phyloP scores from a whole-genome alignment of 2,797 vertebrate species.

The Australoheros facetus region DNA sequence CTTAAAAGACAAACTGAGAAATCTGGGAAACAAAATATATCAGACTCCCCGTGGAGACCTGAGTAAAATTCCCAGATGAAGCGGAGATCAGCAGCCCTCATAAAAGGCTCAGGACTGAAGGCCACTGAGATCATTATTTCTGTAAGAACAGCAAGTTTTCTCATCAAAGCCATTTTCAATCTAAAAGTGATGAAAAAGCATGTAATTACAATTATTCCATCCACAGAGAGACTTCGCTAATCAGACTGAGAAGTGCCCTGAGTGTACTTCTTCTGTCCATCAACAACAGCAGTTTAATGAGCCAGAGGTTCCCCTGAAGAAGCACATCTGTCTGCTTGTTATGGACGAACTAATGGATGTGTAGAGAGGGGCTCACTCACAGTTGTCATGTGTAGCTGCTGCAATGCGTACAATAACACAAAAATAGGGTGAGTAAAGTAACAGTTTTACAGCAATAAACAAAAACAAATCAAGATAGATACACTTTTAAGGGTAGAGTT shows the following conservation, averaged over 20 bases:
- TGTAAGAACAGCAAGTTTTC: constrained; percentile 18
- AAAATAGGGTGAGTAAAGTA: not conserved
- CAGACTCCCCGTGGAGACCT: not conserved
- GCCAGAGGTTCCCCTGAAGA: constrained; percentile 45
- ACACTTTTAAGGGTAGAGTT: not conserved
- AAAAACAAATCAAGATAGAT: not conserved
- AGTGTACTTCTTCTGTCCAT: constrained; percentile 48
- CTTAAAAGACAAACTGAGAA: constrained; percentile 10
- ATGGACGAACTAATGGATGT: not conserved
- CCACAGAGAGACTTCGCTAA: constrained; percentile 37
- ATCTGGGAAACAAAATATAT: not conserved
- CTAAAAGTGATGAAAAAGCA: constrained; percentile 30
- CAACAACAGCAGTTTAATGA: constrained; percentile 56
- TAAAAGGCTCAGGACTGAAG: constrained; percentile 12
- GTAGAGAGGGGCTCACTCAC: not conserved
- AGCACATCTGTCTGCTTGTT: constrained; percentile 39
- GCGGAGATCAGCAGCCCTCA: not conserved
- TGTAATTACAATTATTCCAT: constrained; percentile 43
- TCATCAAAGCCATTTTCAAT: constrained; percentile 41
- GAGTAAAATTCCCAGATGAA: not conserved
- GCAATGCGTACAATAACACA: not conserved
- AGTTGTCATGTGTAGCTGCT: constrained; percentile 14
- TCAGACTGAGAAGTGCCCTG: constrained; percentile 36
- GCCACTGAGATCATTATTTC: constrained; percentile 41
- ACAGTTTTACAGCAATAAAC: not conserved